Evolutionary conservation across 2,113 vertebrate species (phyloP).

Genomic region (Odocoileus hemionus): DNA sequence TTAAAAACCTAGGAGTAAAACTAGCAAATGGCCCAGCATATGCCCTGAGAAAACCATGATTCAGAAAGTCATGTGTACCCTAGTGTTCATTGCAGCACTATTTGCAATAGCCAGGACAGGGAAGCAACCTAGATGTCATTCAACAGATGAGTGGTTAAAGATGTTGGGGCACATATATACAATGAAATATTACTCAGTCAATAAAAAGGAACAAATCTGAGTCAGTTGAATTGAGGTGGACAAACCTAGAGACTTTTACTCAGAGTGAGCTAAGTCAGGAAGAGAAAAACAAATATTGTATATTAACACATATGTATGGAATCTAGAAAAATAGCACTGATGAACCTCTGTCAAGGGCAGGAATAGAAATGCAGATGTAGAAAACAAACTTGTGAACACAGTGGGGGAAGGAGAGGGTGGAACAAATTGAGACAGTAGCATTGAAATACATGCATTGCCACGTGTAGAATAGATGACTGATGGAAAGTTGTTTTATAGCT

Average conservation of each 20-base stretch:
- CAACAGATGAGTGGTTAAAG: fast-evolving
- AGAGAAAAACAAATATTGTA: not conserved
- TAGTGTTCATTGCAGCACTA: fast-evolving
- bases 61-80: not conserved
- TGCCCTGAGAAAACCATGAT: not conserved
- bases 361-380: not conserved
- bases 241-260: not conserved
- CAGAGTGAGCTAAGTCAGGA: not conserved
- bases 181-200: not conserved
- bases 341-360: not conserved
- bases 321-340: not conserved
- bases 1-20: not conserved
- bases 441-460: not conserved
- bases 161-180: not conserved
- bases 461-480: not conserved
- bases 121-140: not conserved
- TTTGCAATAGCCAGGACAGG: not conserved
- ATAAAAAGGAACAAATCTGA: not conserved
- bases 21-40: not conserved
- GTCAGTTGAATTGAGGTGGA: not conserved
- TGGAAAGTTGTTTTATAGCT: not conserved
- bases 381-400: not conserved
- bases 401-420: not conserved
- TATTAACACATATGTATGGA: not conserved
- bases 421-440: not conserved